Evolutionary conservation across 2,797 vertebrate species (phyloP), one percentile per base, ranked within the genome.

Genomic region (Mormyrops boulengeri): DNA sequence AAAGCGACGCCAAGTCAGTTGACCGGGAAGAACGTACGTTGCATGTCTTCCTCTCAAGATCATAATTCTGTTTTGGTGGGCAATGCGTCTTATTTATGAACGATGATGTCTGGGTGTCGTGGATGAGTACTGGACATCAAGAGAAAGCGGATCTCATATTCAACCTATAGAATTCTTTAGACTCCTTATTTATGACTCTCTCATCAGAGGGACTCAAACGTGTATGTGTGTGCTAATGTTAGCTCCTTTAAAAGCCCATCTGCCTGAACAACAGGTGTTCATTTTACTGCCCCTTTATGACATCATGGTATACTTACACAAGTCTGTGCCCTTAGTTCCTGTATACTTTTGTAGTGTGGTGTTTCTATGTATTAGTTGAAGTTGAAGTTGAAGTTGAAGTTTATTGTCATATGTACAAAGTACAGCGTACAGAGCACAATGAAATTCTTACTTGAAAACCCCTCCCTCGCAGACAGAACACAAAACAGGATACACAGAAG

Each of bases 231-330:
- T 90, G 90, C 94, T 95, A 94, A 95, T 94, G 92, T 94, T 93
- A 94, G 94, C 92, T 53, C 80, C 93, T 89, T 93, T 95, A 94
- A 95, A 94, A 92, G 91, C 66, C 91, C 95, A 94, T 93, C 94
- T 94, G 95, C 94, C 91, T 92, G 89, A 55, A 88, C 89, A 92
- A 93, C 95, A 95, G 93, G 92, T 95, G 93, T 90, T 34, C 3
- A 0, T 91, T 94, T 94, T 91, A 89, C 66, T 89, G 89, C 90
- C 30, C 1, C 22, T 80, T 88, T 73, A 77, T 62, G 30, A 62
- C 0, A 77, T 89, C 0, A 77, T 89, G 41, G 22, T 57, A 89
- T 26, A 47, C 38, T 82, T 47, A 47, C 77, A 82, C 17, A 82
- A n/a, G 17, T 47, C 77, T 47, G 77, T n/a, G 19, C 17, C 19